Conservation (phyloP, 2,888 invertebrate genomes). For the Hermaeophaga mercurialis region DNA sequence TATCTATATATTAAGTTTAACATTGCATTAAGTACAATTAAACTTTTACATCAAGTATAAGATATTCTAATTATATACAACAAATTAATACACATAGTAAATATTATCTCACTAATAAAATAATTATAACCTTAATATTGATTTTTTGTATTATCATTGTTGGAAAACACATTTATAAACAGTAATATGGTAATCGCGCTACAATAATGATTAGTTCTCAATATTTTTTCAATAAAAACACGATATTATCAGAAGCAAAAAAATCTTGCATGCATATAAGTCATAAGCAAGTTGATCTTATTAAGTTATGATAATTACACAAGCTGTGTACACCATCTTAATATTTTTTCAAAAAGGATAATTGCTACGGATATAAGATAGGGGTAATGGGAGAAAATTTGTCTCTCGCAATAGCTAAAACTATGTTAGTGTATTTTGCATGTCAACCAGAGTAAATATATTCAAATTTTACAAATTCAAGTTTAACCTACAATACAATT, state of each 20-base stretch:
- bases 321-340: constrained; percentile 9
- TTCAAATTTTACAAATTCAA: no score
- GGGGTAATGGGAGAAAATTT: constrained; percentile 5
- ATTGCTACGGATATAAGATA: neutral
- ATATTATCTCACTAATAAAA: constrained; percentile 8
- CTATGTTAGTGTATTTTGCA: neutral
- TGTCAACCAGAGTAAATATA: neutral
- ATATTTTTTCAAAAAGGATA: constrained; percentile 11
- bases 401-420: no score
- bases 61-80: neutral
- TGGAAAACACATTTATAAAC: constrained; percentile 12
- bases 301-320: constrained; percentile 21
- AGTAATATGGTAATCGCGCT: constrained; percentile 25
- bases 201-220: constrained; percentile 6
- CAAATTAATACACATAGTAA: neutral
- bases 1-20: no score
- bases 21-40: no score
- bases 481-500: no score
- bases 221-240: neutral
- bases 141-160: constrained; percentile 10
- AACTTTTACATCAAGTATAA: no score
- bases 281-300: constrained; percentile 20
- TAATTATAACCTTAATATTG: constrained; percentile 1
- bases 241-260: constrained; percentile 4
- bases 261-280: constrained; percentile 11